Conservation (phyloP, 2,888 invertebrate species). For the Ichneumon xanthorius region DNA sequence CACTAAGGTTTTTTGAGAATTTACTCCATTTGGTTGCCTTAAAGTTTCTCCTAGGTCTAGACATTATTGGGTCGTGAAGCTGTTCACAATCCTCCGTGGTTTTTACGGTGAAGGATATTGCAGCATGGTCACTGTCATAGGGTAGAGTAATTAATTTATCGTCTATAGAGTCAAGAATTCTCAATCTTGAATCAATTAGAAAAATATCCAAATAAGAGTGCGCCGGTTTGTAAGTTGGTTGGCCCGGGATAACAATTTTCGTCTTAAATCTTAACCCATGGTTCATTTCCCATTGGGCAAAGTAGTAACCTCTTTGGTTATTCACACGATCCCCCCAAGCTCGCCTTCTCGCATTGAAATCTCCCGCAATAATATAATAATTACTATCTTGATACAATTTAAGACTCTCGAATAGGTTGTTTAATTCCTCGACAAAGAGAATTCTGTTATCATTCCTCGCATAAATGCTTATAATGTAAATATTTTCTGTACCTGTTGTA, state of each 20-base stretch:
- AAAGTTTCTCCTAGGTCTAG: background rate
- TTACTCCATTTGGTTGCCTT: background rate
- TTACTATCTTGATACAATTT: slow-evolving; percentile 1
- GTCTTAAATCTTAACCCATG: background rate
- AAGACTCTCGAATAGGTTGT: background rate
- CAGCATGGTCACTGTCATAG: no score
- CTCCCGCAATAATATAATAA: slow-evolving; percentile 8
- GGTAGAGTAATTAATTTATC: no score
- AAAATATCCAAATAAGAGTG: background rate
- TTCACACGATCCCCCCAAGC: slow-evolving; percentile 2
- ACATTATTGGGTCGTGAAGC: background rate
- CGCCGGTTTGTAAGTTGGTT: background rate
- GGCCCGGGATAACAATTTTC: background rate
- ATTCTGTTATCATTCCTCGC: background rate
- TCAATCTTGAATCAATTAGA: background rate
- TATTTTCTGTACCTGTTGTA: background rate
- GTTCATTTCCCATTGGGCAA: background rate
- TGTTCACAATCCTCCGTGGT: background rate
- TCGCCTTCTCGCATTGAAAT: slow-evolving; percentile 1
- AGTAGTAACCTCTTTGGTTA: slow-evolving; percentile 24
- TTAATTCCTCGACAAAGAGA: slow-evolving; percentile 2
- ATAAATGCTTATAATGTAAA: slow-evolving; percentile 40
- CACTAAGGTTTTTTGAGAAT: background rate
- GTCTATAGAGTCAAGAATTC: background rate
- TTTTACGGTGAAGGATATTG: no score